These are phyloP conservation scores for Blastomussa wellsi DNA, from an alignment of 92 coral and sea anemone species.

Conservation along the genomic window DNA sequence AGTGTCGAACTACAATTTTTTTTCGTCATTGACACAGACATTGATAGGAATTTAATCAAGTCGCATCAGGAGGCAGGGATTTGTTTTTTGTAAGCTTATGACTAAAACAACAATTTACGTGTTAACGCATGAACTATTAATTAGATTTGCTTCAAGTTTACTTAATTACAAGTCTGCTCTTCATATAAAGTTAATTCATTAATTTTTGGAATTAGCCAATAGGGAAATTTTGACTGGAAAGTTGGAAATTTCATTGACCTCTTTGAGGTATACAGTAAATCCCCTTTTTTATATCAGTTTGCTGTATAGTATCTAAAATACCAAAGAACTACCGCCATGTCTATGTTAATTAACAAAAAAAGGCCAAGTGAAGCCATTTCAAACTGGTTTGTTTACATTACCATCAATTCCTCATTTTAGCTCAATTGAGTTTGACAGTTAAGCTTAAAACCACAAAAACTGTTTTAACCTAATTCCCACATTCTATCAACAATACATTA, in stretches of 20 bases:
- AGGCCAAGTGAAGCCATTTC: too few relatives aligned
- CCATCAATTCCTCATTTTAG: too few relatives aligned
- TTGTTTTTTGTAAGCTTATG: neutral
- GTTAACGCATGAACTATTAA: neutral
- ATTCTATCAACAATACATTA: neutral
- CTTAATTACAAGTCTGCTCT: neutral
- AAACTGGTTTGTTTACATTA: too few relatives aligned
- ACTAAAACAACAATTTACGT: neutral
- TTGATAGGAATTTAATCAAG: conserved; percentile 1
- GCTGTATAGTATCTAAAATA: neutral
- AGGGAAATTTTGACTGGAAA: neutral
- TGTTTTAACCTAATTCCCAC: too few relatives aligned
- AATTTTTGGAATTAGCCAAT: conserved; percentile 7
- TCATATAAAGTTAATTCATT: neutral
- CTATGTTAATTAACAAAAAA: too few relatives aligned
- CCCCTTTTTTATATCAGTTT: neutral
- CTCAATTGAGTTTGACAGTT: too few relatives aligned
- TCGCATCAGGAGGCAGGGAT: neutral
- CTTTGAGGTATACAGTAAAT: neutral
- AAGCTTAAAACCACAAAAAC: too few relatives aligned
- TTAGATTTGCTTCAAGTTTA: neutral
- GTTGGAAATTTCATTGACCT: neutral
- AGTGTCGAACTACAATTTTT: neutral
- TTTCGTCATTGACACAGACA: too few relatives aligned
- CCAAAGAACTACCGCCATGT: neutral